Conservation (phyloP, 2,797 vertebrate species). For the Morelia viridis region DNA sequence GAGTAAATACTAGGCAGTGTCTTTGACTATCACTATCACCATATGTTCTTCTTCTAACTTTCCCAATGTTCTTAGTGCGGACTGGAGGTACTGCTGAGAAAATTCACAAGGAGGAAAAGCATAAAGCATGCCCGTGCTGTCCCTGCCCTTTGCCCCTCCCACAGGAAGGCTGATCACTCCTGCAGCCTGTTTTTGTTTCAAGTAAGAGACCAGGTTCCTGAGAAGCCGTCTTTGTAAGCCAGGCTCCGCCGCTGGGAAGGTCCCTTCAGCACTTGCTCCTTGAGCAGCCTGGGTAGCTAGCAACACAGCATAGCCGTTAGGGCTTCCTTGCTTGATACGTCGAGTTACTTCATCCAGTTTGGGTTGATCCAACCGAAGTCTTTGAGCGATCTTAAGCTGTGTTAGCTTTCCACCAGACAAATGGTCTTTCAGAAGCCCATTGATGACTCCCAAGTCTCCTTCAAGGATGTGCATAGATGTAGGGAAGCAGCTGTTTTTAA, state of each 20-base stretch:
- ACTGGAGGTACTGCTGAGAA: slow-evolving; percentile 94
- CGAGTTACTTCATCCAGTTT: slow-evolving; percentile 95
- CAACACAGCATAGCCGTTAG: slow-evolving; percentile 89
- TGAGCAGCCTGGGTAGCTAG: slow-evolving; percentile 88
- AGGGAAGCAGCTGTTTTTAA: slow-evolving; percentile 98
- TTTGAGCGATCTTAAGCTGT: slow-evolving; percentile 96
- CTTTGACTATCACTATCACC: slow-evolving; percentile 93
- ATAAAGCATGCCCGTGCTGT: slow-evolving; percentile 91
- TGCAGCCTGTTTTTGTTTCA: slow-evolving; percentile 97
- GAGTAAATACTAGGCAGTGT: slow-evolving; percentile 80
- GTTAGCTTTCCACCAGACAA: slow-evolving; percentile 78
- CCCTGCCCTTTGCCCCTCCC: slow-evolving; percentile 86
- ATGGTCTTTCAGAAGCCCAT: slow-evolving; percentile 84
- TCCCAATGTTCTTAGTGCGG: slow-evolving; percentile 88
- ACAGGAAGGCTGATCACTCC: slow-evolving; percentile 95
- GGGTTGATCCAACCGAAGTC: slow-evolving; percentile 94
- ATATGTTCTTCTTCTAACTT: slow-evolving; percentile 96
- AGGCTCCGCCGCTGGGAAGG: slow-evolving; percentile 79
- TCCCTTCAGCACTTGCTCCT: slow-evolving; percentile 72
- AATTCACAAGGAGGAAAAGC: slow-evolving; percentile 98
- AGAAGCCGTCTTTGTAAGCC: slow-evolving; percentile 93
- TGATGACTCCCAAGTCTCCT: slow-evolving; percentile 87
- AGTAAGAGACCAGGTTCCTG: slow-evolving; percentile 97
- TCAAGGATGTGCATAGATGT: slow-evolving; percentile 94
- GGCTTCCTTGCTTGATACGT: slow-evolving; percentile 89